Evolutionary conservation across 2,797 vertebrate species (phyloP).

Genomic region (Natrix natrix): DNA sequence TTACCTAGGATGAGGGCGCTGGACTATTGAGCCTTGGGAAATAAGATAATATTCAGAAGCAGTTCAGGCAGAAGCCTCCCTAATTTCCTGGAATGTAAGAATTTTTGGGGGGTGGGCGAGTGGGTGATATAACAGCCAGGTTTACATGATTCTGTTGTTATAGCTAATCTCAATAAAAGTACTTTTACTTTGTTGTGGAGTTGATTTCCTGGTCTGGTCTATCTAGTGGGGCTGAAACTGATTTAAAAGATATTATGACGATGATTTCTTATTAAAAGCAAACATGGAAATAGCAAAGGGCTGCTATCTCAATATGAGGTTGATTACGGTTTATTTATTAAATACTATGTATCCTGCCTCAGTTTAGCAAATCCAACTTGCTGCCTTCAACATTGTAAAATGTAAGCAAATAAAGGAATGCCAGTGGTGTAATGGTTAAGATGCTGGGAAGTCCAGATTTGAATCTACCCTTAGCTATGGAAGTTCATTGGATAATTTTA

Average conservation of each 20-base stretch:
- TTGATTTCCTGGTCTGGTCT: background rate
- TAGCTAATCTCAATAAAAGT: background rate
- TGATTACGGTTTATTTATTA: constrained; percentile 20
- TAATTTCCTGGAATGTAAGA: background rate
- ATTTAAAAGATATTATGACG: background rate
- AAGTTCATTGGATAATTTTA: background rate
- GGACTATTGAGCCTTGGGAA: background rate
- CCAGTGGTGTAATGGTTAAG: background rate
- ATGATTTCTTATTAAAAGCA: constrained; percentile 18
- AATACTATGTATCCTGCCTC: background rate
- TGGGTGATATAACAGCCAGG: background rate
- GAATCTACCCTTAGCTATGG: background rate
- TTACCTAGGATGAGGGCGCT: background rate
- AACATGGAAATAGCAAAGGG: constrained; percentile 19
- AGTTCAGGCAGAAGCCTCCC: background rate
- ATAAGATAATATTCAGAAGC: background rate
- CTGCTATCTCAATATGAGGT: constrained; percentile 13
- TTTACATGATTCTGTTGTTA: background rate
- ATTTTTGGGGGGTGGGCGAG: background rate
- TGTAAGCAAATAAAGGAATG: background rate
- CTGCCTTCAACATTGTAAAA: background rate
- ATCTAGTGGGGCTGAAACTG: background rate
- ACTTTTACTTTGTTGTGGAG: background rate
- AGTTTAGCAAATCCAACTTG: background rate
- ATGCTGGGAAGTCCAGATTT: background rate